These are phyloP conservation scores for Zaprionus africanus DNA, from an alignment of 1,140 invertebrate species.

Conservation along the genomic window DNA sequence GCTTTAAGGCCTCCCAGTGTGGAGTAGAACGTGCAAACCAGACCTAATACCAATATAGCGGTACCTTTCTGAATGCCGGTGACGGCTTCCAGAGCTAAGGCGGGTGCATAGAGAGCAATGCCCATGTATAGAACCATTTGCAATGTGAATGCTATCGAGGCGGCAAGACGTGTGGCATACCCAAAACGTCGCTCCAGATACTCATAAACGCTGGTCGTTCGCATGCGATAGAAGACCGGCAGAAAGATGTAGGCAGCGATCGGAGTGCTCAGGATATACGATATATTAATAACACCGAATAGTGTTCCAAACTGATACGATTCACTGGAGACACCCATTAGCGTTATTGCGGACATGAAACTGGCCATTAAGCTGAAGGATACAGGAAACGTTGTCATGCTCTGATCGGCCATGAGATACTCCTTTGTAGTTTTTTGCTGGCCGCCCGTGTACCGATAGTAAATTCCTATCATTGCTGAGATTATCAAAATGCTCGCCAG, in stretches of 20 bases:
- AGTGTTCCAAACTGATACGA: slow-evolving; percentile 89
- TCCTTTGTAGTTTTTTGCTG: slow-evolving; percentile 92
- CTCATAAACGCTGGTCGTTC: slow-evolving; percentile 95
- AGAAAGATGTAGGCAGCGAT: slow-evolving; percentile 92
- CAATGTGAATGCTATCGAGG: slow-evolving; percentile 91
- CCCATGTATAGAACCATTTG: slow-evolving; percentile 96
- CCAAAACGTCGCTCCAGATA: slow-evolving; percentile 95
- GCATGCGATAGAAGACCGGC: slow-evolving; percentile 94
- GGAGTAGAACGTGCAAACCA: slow-evolving; percentile 94
- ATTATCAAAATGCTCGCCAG: slow-evolving; percentile 87
- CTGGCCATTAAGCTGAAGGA: slow-evolving; percentile 95
- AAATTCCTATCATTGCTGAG: slow-evolving; percentile 91
- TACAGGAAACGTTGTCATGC: slow-evolving; percentile 89
- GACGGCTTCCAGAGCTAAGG: slow-evolving; percentile 94
- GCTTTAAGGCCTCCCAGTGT: slow-evolving; percentile 95
- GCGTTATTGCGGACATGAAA: slow-evolving; percentile 97
- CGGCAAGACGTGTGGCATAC: slow-evolving; percentile 87
- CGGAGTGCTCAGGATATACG: slow-evolving; percentile 93
- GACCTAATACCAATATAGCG: slow-evolving; percentile 91
- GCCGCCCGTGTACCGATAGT: slow-evolving; percentile 94
- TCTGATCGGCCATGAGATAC: slow-evolving; percentile 79
- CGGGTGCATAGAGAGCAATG: slow-evolving; percentile 96
- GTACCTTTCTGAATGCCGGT: slow-evolving; percentile 89
- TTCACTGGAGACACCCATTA: slow-evolving; percentile 94
- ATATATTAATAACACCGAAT: slow-evolving; percentile 92